phyloP scores from a whole-genome alignment of 2,888 invertebrate species.

The Erebia ligea region DNA sequence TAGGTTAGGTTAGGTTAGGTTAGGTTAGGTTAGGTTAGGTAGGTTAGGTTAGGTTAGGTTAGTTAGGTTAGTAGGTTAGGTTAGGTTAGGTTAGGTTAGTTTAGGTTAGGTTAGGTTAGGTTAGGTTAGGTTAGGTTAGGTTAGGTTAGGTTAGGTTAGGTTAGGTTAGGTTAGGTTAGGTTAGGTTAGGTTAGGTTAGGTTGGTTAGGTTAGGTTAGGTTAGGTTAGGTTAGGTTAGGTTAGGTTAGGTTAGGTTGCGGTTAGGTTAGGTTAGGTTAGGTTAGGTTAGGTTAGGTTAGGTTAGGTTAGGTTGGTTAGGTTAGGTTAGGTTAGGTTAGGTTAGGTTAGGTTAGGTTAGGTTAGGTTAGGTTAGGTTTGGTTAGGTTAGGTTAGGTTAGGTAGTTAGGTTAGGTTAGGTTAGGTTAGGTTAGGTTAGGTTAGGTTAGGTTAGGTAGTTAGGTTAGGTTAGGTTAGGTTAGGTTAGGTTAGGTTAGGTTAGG shows the following conservation, averaged over 20 bases:
- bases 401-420: slow-evolving; percentile 41
- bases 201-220: slow-evolving; percentile 39
- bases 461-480: too few relatives aligned
- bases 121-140: slow-evolving; percentile 24
- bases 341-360: slow-evolving; percentile 33
- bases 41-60: too few relatives aligned
- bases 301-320: slow-evolving; percentile 42
- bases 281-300: slow-evolving; percentile 42
- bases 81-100: slow-evolving; percentile 47
- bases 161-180: too few relatives aligned
- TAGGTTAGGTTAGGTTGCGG: too few relatives aligned
- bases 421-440: slow-evolving; percentile 38
- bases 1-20: slow-evolving; percentile 39
- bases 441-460: too few relatives aligned
- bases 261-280: slow-evolving; percentile 31
- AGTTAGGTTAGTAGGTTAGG: too few relatives aligned
- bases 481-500: too few relatives aligned
- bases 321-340: slow-evolving; percentile 42
- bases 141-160: slow-evolving; percentile 27
- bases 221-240: slow-evolving; percentile 35
- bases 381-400: slow-evolving; percentile 27
- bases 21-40: slow-evolving; percentile 37
- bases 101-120: slow-evolving; percentile 34
- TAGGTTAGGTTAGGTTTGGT: slow-evolving; percentile 22
- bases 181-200: too few relatives aligned